phyloP scores from a whole-genome alignment of 2,113 vertebrate species.

The Heteronetta atricapilla region DNA sequence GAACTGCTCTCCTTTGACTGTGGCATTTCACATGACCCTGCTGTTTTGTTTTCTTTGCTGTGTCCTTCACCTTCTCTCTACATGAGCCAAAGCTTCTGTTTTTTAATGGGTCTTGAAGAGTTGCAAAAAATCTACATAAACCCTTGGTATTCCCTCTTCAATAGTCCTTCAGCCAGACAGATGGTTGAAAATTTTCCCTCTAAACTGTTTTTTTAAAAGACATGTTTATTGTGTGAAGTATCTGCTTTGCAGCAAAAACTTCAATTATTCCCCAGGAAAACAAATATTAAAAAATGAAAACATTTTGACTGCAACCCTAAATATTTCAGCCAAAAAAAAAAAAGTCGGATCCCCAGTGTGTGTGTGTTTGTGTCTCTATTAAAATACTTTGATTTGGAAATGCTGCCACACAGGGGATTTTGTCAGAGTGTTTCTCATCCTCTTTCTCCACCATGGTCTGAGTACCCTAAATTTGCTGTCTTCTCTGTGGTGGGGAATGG shows the following conservation, averaged over 20 bases:
- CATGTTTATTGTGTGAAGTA: constrained; percentile 69
- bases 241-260: constrained; percentile 66
- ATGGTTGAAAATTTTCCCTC: constrained; percentile 54
- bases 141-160: constrained; percentile 17
- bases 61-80: constrained; percentile 26
- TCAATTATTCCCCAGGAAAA: constrained; percentile 66
- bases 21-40: background rate
- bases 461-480: background rate
- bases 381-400: constrained; percentile 56
- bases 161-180: constrained; percentile 64
- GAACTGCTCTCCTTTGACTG: background rate
- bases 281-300: constrained; percentile 68
- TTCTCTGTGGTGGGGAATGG: background rate
- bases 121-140: constrained; percentile 46
- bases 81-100: background rate
- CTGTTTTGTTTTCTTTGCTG: background rate
- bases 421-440: background rate
- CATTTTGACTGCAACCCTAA: constrained; percentile 67
- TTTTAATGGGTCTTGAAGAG: constrained; percentile 16
- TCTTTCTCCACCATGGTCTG: background rate
- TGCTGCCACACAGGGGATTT: constrained; percentile 61
- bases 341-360: background rate
- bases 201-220: constrained; percentile 27
- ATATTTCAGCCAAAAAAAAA: constrained; percentile 26
- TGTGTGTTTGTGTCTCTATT: constrained; percentile 10